Base-by-base conservation (phyloP, 2,888 invertebrate genomes). In the Actias luna region DNA sequence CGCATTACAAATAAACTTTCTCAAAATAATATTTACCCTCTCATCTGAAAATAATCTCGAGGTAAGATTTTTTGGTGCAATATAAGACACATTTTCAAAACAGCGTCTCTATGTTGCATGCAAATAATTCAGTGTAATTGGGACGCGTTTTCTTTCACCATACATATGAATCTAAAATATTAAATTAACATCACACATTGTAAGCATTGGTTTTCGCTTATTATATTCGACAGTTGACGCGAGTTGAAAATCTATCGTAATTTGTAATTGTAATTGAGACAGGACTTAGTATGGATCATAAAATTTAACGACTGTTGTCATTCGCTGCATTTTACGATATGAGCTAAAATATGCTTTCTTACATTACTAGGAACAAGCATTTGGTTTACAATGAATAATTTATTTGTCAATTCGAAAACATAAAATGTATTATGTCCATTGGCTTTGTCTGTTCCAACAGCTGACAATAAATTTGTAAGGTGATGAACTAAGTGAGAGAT, bases 251-350 rank as follows among this genome's bases (percentile, higher is more conserved):
- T 89, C 88, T 86, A 85, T 86, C 87, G 86, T 89, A 87, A 90
- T 91, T 90, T 91, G 91, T 90, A 87, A 90, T 91, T 92, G 88
- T 90, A 91, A 92, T 92, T 86, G 89, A 85, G 88, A 82, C 79
- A 81, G 79, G 79, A 65, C 83, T 80, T 83, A 75, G 81, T 78
- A 78, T 81, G 67, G 75, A 75, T 77, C 87, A 85, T 92, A 88
- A 90, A 90, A 85, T 77, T 92, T 92, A 85, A 92, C 78, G 88
- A 82, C 79, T 81, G 78, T 85, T 89, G 89, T 89, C 90, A 89
- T 85, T 87, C 80, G 78, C 72, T 80, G 82, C 78, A 84, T 75
- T 91, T 91, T 89, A 91, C 84, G 90, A 89, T 88, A 87, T 84
- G 85, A 82, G 78, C 79, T 87, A 80, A 88, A 88, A 87, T 88